Percentiles rank a stretch among this genome's conserved stretches.
Conservation (phyloP, 23 tunicate genomes). For the Styela clava region DNA sequence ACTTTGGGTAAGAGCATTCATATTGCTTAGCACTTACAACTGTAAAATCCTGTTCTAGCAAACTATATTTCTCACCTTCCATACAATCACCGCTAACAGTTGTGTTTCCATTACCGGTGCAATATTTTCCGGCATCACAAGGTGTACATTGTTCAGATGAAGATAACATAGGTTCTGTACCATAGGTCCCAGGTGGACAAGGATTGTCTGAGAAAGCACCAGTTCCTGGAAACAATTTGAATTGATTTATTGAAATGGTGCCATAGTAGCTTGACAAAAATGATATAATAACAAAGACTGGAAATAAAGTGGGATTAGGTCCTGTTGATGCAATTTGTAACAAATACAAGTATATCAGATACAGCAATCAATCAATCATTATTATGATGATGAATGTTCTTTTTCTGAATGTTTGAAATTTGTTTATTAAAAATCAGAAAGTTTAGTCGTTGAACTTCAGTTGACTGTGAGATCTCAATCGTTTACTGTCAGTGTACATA, state of each 20-base stretch:
- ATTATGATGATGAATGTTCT: too few species aligned
- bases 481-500: too few species aligned
- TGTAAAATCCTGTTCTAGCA: too few species aligned
- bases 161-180: slow-evolving; percentile 28
- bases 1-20: too few species aligned
- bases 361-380: too few species aligned
- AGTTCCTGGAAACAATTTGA: slow-evolving; percentile 37
- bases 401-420: too few species aligned
- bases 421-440: too few species aligned
- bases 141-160: slow-evolving; percentile 50
- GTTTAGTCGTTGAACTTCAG: too few species aligned
- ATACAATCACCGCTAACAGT: slow-evolving; percentile 63
- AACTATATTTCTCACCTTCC: slow-evolving; percentile 58
- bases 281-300: neutral
- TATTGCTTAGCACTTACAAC: too few species aligned
- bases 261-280: neutral
- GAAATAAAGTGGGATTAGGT: neutral
- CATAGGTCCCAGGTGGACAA: slow-evolving; percentile 90
- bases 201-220: slow-evolving; percentile 43
- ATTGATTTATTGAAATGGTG: neutral
- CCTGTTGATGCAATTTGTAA: neutral
- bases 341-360: too few species aligned
- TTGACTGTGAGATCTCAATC: too few species aligned
- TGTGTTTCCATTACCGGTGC: slow-evolving; percentile 60
- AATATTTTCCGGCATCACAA: slow-evolving; percentile 88